Conservation (phyloP, 2,888 invertebrate species). For the Pollenia angustigena region DNA sequence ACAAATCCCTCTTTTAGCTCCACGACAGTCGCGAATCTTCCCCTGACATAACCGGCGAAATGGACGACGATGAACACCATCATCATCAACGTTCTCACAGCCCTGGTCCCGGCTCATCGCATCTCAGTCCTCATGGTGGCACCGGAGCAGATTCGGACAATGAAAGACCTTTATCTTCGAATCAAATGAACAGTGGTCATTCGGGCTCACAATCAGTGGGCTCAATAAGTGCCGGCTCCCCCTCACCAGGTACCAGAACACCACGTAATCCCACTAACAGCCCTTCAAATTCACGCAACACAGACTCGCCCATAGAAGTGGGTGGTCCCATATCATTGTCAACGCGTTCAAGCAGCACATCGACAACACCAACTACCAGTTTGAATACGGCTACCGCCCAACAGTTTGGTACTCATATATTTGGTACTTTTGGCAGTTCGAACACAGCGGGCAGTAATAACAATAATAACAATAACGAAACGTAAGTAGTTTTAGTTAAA, state of each 20-base stretch:
- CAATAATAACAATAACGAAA: constrained; percentile 59
- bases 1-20: constrained; percentile 75
- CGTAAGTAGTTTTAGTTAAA: constrained; percentile 59
- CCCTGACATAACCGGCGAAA: constrained; percentile 84
- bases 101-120: constrained; percentile 80
- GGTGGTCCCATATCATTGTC: constrained; percentile 84
- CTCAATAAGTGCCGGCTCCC: constrained; percentile 85
- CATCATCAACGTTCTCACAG: constrained; percentile 82
- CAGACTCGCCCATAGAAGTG: constrained; percentile 86
- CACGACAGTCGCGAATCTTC: constrained; percentile 84
- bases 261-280: constrained; percentile 84
- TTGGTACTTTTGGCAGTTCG: constrained; percentile 86
- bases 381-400: constrained; percentile 85
- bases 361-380: constrained; percentile 79
- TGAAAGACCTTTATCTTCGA: constrained; percentile 83
- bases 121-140: constrained; percentile 79
- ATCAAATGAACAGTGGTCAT: constrained; percentile 82
- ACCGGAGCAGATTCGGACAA: constrained; percentile 81
- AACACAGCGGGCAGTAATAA: constrained; percentile 56
- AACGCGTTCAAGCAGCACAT: constrained; percentile 76
- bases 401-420: constrained; percentile 87
- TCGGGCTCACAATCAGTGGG: constrained; percentile 85
- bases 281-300: constrained; percentile 86
- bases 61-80: constrained; percentile 82
- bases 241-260: constrained; percentile 83